Evolutionary conservation across 2,797 vertebrate species (phyloP).

Genomic region (Brachymystax lenok): DNA sequence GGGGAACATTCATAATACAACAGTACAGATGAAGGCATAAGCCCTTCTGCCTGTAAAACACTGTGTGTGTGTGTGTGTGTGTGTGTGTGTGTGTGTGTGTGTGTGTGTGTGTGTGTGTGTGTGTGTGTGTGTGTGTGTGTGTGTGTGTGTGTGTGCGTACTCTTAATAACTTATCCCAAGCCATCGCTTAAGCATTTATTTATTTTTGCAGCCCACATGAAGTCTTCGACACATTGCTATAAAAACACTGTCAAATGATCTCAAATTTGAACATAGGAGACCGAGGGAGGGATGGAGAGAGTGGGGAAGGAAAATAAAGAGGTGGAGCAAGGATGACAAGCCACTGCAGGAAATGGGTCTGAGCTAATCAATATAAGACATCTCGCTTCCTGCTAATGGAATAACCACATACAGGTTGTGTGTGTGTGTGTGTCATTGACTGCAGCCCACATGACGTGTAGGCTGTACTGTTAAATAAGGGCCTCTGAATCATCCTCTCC

Average conservation of each 20-base stretch:
- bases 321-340: conserved; percentile 46
- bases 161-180: conserved; percentile 11
- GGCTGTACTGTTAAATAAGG: conserved; percentile 56
- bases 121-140: not conserved
- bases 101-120: not conserved
- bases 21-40: conserved; percentile 50
- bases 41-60: conserved; percentile 30
- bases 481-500: conserved; percentile 50
- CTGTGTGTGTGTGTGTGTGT: conserved; percentile 2
- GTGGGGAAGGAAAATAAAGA: conserved; percentile 7
- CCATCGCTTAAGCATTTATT: conserved; percentile 40
- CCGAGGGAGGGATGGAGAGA: conserved; percentile 13
- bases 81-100: not conserved
- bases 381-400: conserved; percentile 54
- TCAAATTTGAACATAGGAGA: conserved; percentile 41
- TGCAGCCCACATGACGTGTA: conserved; percentile 39
- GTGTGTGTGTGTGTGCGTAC: not conserved
- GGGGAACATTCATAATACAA: conserved; percentile 67
- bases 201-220: too few relatives aligned
- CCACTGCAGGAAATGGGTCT: conserved; percentile 52
- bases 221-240: conserved; percentile 31
- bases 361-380: conserved; percentile 53
- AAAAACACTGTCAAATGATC: conserved; percentile 52
- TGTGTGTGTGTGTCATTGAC: conserved; percentile 35
- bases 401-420: conserved; percentile 35